These are phyloP conservation scores for Chrysomallon squamiferum DNA, from an alignment of 1,140 invertebrate species.

Conservation along the genomic window DNA sequence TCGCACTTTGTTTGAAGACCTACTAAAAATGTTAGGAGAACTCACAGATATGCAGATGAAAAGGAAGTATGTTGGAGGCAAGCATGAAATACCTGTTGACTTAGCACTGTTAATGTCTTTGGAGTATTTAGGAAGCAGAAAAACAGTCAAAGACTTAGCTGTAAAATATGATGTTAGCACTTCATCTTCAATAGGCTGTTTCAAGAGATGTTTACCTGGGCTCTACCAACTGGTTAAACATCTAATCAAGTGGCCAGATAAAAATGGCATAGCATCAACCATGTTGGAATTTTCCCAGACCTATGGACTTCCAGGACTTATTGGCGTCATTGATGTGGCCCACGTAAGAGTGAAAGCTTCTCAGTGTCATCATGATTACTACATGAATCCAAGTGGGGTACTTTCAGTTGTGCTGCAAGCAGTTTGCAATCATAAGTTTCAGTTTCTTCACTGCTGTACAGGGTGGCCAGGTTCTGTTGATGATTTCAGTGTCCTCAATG, in stretches of 20 bases:
- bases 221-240: constrained; percentile 15
- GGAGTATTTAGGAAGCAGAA: constrained; percentile 11
- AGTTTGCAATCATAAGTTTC: constrained; percentile 16
- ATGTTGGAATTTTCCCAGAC: background rate
- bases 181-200: background rate
- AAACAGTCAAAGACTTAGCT: constrained; percentile 4
- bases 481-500: constrained; percentile 11
- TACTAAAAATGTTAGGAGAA: background rate
- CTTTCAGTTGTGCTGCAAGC: constrained; percentile 15
- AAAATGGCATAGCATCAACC: background rate
- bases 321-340: constrained; percentile 17
- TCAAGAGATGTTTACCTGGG: constrained; percentile 1
- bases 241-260: constrained; percentile 18
- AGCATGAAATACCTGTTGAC: background rate
- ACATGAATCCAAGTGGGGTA: constrained; percentile 9
- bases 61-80: background rate
- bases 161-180: background rate
- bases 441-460: constrained; percentile 19
- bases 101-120: constrained; percentile 9
- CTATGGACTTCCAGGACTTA: background rate
- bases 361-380: constrained; percentile 3
- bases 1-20: constrained; percentile 7
- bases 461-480: constrained; percentile 19
- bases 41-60: background rate
- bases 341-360: constrained; percentile 10